Base-by-base conservation (phyloP, 2,113 vertebrate genomes). In the Agelaius phoeniceus region DNA sequence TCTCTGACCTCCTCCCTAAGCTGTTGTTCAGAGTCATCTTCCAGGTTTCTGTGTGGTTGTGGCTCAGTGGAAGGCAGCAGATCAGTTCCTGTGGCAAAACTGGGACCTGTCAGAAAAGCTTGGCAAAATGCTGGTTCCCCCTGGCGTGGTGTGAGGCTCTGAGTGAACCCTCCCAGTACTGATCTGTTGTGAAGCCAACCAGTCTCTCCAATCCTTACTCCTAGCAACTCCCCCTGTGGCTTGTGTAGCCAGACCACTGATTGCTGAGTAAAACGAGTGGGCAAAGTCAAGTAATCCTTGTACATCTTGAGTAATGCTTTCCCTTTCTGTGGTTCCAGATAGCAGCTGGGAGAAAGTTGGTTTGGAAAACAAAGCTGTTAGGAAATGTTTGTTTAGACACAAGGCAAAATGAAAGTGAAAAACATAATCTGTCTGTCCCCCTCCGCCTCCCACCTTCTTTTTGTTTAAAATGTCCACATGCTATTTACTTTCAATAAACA, bases 361-460 rank as follows among this genome's bases (percentile, higher is more conserved):
- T 94, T 95, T 97, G 90, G 90, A 95, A 96, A 96, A 97, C 96
- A 95, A 95, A 96, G 96, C 94, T 96, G 93, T 96, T 94, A 48
- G 48, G 86, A 94, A 58, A 67, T 11, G 37, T 93, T 96, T 94
- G 95, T 97, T 96, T 93, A 96, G 91, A 96, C 89, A 94, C 94
- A 87, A 94, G 91, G 93, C 87, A 93, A 93, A 96, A 90, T 51
- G 66, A 33, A 94, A 96, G 94, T 49, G 51, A 57, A 91, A 97
- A 96, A 97, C 94, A 97, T 91, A 85, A 92, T 94, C 95, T 96
- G 95, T 93, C 90, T 88, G 76, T 84, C 87, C 54, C 83, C 23
- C 43, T 89, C 80, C 26, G 69, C 80, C 76, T 95, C 69, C 93
- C 88, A 96, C 96, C 94, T 96, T 95, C 85, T 92, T 91, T 96